Conservation (phyloP, 2,888 invertebrate species). For the Bellardia bayeri region DNA sequence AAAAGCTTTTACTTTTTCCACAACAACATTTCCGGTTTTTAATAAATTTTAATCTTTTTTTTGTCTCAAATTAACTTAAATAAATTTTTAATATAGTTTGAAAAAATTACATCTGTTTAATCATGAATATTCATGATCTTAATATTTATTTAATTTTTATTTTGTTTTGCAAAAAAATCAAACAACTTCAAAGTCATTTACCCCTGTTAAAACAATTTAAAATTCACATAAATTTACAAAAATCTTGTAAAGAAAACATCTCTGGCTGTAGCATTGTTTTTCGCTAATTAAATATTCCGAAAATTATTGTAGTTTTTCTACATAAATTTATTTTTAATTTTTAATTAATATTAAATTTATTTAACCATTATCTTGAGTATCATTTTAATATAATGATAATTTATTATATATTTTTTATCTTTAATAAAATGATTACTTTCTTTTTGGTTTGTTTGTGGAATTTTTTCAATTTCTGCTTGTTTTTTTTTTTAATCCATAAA, state of each 20-base stretch:
- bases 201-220: constrained; percentile 23
- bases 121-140: constrained; percentile 15
- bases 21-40: neutral
- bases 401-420: neutral
- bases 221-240: constrained; percentile 28
- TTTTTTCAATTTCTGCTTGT: constrained; percentile 14
- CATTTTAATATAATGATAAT: neutral
- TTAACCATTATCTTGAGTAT: neutral
- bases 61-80: too few species aligned
- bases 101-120: neutral
- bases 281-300: constrained; percentile 43
- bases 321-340: constrained; percentile 28
- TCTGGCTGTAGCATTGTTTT: constrained; percentile 43
- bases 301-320: neutral
- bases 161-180: neutral
- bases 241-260: constrained; percentile 12
- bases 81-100: too few species aligned
- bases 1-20: neutral
- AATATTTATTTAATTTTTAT: constrained; percentile 5
- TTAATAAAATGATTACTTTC: constrained; percentile 20
- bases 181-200: constrained; percentile 30
- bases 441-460: constrained; percentile 5
- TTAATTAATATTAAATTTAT: constrained; percentile 31
- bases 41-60: neutral
- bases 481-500: constrained; percentile 2